Evolutionary conservation across 2,797 vertebrate genomes (phyloP), one percentile per base, ranked within the genome.

Genomic region (Tamandua tetradactyla): DNA sequence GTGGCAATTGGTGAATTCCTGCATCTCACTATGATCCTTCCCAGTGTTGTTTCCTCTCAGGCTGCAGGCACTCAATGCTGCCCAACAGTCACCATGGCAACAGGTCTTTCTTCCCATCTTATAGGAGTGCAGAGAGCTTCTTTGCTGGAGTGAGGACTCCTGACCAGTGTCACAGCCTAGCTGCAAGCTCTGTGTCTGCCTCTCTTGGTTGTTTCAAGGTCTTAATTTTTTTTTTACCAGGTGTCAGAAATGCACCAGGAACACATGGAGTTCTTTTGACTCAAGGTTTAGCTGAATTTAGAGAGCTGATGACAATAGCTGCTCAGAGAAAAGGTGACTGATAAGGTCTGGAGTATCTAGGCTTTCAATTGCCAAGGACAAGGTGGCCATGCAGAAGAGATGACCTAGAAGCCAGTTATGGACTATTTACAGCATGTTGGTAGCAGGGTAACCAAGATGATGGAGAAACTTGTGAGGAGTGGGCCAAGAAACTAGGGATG

Each of bases 71-170:
- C 62, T 71, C 66, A 89, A 44, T 82, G 74, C 92, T 95, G 90
- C 59, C 68, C 49, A 14, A 52, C 32, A 14, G 81, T 97, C 89
- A 81, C 97, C 90, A 97, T 92, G 94, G 93, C 95, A 96, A 97
- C 90, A 0, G 78, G 89, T 62, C 66, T 95, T 47, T 87, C 92
- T 91, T 71, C 30, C 42, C 42, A 44, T 92, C 92, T 95, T 61
- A 66, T 22, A 2, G 44, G 40, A 47, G 40, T 32, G 68, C 76
- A 69, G 64, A 71, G 59, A 35, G 14, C 69, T 76, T 89, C 90
- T 40, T 87, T 74, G 32, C 37, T 2, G 3, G 62, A 71, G 68
- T 61, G 35, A 0, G 3, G 14, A 32, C n/a, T n/a, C 40, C 87
- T 86, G 91, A 57, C 79, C 90, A 92, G 62, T 2, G 1, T 59